Evolutionary conservation across 2,113 vertebrate species (phyloP).

Genomic region (Zosterops borbonicus): DNA sequence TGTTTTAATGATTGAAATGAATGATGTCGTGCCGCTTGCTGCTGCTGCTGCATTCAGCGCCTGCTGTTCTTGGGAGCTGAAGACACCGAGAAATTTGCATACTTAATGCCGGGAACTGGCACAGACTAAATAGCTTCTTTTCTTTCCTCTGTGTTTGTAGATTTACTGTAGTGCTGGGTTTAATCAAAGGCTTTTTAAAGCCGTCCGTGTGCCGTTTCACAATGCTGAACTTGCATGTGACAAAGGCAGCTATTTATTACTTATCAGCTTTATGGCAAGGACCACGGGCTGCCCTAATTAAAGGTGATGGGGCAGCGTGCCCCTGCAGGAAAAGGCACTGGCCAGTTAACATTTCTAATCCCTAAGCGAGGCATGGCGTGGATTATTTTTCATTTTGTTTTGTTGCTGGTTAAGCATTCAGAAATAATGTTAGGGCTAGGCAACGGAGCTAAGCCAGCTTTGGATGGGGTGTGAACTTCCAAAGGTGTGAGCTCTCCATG

Average conservation of each 20-base stretch:
- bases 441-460: not conserved
- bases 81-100: conserved; percentile 76
- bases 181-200: conserved; percentile 77
- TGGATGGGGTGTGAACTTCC: not conserved
- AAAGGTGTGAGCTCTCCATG: not conserved
- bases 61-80: conserved; percentile 76
- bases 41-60: conserved; percentile 70
- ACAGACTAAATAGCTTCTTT: conserved; percentile 75
- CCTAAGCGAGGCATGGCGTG: not conserved
- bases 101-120: conserved; percentile 77
- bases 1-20: conserved; percentile 81
- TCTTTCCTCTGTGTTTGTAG: conserved; percentile 73
- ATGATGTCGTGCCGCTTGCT: conserved; percentile 73
- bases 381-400: not conserved
- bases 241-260: conserved; percentile 75
- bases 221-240: conserved; percentile 70
- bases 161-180: conserved; percentile 75
- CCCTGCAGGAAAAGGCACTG: conserved; percentile 57
- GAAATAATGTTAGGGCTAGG: not conserved
- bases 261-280: conserved; percentile 69
- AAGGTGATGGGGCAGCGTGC: conserved; percentile 58
- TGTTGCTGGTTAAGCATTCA: not conserved
- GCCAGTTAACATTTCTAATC: conserved; percentile 65
- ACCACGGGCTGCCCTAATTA: conserved; percentile 67
- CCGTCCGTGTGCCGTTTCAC: conserved; percentile 70